These are phyloP conservation scores for Candoia aspera DNA, from an alignment of 2,113 vertebrate genomes.

Conservation along the genomic window DNA sequence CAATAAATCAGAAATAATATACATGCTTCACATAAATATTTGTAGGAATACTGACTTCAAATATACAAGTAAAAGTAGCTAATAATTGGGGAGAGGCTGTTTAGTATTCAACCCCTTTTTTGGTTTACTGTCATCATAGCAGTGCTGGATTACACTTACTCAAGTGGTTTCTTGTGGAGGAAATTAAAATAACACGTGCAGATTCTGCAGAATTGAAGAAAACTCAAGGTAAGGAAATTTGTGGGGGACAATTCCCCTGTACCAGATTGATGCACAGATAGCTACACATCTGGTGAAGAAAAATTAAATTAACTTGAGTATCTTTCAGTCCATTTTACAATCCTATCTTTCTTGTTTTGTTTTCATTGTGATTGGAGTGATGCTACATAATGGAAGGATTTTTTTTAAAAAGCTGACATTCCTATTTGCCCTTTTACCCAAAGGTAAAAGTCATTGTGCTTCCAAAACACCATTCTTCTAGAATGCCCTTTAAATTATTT, in stretches of 20 bases:
- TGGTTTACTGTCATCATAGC: background rate
- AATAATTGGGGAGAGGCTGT: background rate
- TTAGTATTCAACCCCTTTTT: background rate
- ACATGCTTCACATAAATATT: background rate
- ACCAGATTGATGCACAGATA: background rate
- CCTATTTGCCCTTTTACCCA: background rate
- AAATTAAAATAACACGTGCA: background rate
- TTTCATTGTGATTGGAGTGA: background rate
- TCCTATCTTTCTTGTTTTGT: background rate
- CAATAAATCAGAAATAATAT: background rate
- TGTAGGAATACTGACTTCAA: background rate
- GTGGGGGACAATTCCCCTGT: background rate
- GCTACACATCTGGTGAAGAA: background rate
- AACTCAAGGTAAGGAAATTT: background rate
- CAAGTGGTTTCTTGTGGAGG: slow-evolving; percentile 1
- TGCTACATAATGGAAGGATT: background rate
- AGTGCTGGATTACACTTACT: background rate
- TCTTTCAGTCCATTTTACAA: background rate
- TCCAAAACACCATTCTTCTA: background rate
- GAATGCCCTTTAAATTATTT: background rate
- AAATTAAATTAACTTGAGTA: background rate
- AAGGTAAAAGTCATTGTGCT: background rate
- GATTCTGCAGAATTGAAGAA: background rate
- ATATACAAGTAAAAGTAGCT: background rate
- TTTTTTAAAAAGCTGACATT: background rate